Evolutionary conservation across 2,113 vertebrate genomes (phyloP), one percentile per base, ranked within the genome.

Genomic region (Lontra canadensis): DNA sequence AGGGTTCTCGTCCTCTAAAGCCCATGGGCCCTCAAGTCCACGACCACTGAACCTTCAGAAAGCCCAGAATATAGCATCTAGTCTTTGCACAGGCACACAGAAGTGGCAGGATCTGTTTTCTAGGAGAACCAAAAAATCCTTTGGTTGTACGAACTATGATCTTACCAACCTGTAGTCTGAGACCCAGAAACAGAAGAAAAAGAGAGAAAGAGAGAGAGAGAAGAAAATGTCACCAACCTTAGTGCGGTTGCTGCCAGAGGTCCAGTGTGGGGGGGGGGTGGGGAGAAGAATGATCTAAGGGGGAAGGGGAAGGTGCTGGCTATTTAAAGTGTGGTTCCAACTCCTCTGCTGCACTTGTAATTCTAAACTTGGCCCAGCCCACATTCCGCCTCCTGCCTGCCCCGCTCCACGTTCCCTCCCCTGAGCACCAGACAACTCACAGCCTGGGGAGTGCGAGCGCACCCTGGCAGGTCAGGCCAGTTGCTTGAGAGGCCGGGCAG

Each of bases 301-400:
- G 97, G 97, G 83, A 82, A 94, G 74, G 1, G 59, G 97, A 98
- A 98, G 98, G 98, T 98, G 95, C 98, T 98, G 98, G 98, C 98
- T 99, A 99, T 99, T 99, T 99, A 98, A 99, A 98, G 94, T 86
- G 94, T 96, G 79, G 71, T 86, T 95, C 49, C 76, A 98, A 98
- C 94, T 98, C 98, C 97, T 98, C 97, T 34, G 0, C 65, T 2
- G 98, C 97, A 93, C 97, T 90, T 98, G 99, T 99, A 99, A 99
- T 98, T 98, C 98, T 99, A 99, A 99, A 99, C 99, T 99, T 98
- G 95, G 98, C 97, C 98, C 99, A 95, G 98, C 99, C 99, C 99
- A 99, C 99, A 98, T 98, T 98, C 98, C 97, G 7, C 96, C 78
- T 96, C 83, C 83, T 25, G 83, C 74, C 90, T 96, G 97, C 94